These are phyloP conservation scores for Tauraco hartlaubi DNA, from an alignment of 2,797 vertebrate genomes.

Conservation along the genomic window DNA sequence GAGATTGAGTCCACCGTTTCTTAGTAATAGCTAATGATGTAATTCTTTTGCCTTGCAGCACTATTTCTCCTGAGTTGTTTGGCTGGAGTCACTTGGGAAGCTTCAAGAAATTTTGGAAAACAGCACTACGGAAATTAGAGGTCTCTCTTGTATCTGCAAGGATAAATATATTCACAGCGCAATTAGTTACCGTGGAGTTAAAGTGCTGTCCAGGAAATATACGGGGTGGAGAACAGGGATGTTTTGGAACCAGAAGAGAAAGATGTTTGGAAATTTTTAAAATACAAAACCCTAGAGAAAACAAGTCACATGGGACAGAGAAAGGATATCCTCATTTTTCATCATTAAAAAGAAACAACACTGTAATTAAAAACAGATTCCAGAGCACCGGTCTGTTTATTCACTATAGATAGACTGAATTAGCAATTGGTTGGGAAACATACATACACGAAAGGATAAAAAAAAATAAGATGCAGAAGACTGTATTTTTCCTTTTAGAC, in stretches of 20 bases:
- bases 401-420: constrained; percentile 1
- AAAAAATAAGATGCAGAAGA: neutral
- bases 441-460: neutral
- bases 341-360: constrained; percentile 42
- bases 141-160: neutral
- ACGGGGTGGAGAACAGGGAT: neutral
- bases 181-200: constrained; percentile 24
- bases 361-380: constrained; percentile 59
- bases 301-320: neutral
- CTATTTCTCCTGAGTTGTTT: constrained; percentile 8
- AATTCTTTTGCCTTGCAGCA: constrained; percentile 17
- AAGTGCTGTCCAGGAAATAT: constrained; percentile 33
- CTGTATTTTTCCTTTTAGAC: neutral
- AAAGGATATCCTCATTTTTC: constrained; percentile 56
- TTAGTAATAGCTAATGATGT: constrained; percentile 29
- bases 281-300: constrained; percentile 36
- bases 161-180: neutral
- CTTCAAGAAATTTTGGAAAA: constrained; percentile 45
- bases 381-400: constrained; percentile 27
- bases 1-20: neutral
- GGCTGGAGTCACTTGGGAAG: constrained; percentile 38
- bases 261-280: neutral
- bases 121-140: neutral
- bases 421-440: constrained; percentile 10
- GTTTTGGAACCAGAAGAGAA: constrained; percentile 36